phyloP scores from a whole-genome alignment of 1,140 invertebrate genomes.

The Atopsyche davidsoni region DNA sequence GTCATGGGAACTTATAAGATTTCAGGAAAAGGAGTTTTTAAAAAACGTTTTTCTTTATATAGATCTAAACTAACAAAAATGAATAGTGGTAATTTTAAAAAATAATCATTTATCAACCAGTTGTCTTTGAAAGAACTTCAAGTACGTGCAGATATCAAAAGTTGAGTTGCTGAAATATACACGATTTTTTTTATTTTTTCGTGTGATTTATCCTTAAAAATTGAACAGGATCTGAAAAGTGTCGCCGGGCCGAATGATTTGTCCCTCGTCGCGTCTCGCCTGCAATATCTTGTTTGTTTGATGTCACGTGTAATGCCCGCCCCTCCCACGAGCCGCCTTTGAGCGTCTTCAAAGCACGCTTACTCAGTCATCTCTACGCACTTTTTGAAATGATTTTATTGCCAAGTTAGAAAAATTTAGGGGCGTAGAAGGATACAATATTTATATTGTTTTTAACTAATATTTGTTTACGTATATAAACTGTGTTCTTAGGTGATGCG shows the following conservation, averaged over 20 bases:
- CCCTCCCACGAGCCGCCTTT: conserved; percentile 15
- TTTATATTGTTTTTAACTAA: too few species aligned
- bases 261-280: too few species aligned
- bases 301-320: conserved; percentile 27
- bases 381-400: conserved; percentile 30
- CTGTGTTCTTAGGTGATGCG: not conserved
- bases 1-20: too few species aligned
- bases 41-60: too few species aligned
- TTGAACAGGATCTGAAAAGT: too few species aligned
- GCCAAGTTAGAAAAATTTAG: conserved; percentile 7
- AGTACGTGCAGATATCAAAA: too few species aligned
- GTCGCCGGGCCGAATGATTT: too few species aligned
- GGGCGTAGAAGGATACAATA: not conserved
- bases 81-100: too few species aligned
- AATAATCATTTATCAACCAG: too few species aligned
- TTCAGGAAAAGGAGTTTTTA: not conserved
- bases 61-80: too few species aligned
- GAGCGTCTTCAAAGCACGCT: conserved; percentile 24
- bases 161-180: too few species aligned
- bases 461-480: not conserved
- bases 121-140: too few species aligned
- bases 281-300: conserved; percentile 31
- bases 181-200: conserved; percentile 1
- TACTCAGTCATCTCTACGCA: conserved; percentile 26
- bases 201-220: not conserved